Conservation (phyloP, 2,888 invertebrate species). For the Nemurella pictetii region DNA sequence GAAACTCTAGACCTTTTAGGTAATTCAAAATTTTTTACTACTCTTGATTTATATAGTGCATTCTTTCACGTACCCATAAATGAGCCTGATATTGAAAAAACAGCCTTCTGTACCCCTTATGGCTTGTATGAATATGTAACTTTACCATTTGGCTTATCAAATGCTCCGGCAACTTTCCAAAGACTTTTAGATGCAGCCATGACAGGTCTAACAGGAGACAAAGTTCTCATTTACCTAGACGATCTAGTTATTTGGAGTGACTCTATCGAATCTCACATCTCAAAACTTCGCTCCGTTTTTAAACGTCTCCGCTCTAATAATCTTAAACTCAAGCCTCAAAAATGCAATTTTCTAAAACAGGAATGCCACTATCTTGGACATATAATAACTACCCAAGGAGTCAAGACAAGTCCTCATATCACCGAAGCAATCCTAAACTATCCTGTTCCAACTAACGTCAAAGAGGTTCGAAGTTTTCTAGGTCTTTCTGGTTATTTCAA, state of each 20-base stretch:
- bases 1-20: conserved; percentile 47
- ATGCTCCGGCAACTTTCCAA: conserved; percentile 17
- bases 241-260: conserved; percentile 41
- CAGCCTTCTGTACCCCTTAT: conserved; percentile 12
- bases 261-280: conserved; percentile 38
- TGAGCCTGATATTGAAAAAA: conserved; percentile 15
- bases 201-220: background rate
- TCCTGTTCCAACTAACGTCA: conserved; percentile 42
- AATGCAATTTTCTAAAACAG: conserved; percentile 41
- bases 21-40: conserved; percentile 39
- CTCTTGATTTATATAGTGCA: conserved; percentile 19
- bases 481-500: conserved; percentile 43
- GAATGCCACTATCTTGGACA: conserved; percentile 43
- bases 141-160: conserved; percentile 27
- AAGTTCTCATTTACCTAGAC: conserved; percentile 40
- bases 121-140: conserved; percentile 35
- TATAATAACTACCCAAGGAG: conserved; percentile 39
- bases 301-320: conserved; percentile 36
- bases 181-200: conserved; percentile 6
- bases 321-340: conserved; percentile 43
- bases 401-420: conserved; percentile 43
- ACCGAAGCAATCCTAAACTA: conserved; percentile 41
- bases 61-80: conserved; percentile 29
- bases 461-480: conserved; percentile 43
- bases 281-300: conserved; percentile 37